Base-by-base conservation (phyloP, 2,113 vertebrate genomes). In the Melospiza melodia region DNA sequence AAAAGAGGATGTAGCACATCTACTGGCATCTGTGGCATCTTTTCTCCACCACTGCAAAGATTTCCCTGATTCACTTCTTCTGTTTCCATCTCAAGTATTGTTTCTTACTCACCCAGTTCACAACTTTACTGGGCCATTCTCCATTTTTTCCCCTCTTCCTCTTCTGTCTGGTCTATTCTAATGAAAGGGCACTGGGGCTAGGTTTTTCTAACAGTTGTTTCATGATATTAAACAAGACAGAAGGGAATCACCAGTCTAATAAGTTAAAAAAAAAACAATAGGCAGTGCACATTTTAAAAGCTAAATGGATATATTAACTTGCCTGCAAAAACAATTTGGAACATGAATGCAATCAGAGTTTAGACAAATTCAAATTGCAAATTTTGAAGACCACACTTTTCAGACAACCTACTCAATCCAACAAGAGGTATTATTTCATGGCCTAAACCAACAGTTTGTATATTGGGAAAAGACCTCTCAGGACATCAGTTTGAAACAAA, bases 101-200 rank as follows among this genome's bases (percentile, higher is more conserved):
- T 37, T 90, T 73, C 54, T 79, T 94, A 62, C 49, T 75, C 54
- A 59, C 14, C 15, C 37, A 46, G 62, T 48, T 59, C 63, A 72
- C 52, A 75, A 6, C 22, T 90, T 82, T 25, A 83, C 21, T 41
- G 41, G 16, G 63, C 44, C 67, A 49, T 69, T 62, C 8, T 66
- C 24, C 11, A 6, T 76, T 72, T 62, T 59, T 6, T 2, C 52
- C 37, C 16, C 24, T 37, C 23, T 21, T 49, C 24, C 25, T 59
- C 37, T 66, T 85, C 55, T 66, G 3, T 33, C 43, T 62, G 27
- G 9, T 65, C 44, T 37, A 43, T 43, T 66, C 59, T 66, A 77
- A 51, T 17, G 75, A 61, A 76, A 76, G 5, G 4, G 18, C n/a
- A 68, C 1, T 3, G 8, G 4, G 11, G 4, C 0, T 9, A 80